Conservation (phyloP, 2,113 vertebrate species). For the Austrofundulus limnaeus region DNA sequence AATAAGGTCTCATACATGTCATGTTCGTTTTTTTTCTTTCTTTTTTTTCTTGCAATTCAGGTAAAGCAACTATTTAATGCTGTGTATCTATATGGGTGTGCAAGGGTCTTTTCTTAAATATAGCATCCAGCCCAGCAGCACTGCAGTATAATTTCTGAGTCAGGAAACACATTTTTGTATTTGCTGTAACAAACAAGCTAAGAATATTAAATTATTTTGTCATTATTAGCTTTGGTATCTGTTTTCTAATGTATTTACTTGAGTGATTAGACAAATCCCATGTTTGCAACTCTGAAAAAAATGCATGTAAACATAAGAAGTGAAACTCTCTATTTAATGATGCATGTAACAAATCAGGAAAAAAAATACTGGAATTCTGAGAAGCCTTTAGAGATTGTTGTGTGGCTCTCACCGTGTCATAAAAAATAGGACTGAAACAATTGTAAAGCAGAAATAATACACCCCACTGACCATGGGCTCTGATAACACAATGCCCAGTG, state of each 20-base stretch:
- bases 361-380: neutral
- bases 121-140: no score
- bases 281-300: neutral
- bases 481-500: no score
- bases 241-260: neutral
- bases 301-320: neutral
- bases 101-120: neutral
- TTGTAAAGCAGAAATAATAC: no score
- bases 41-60: no score
- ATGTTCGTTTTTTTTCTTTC: no score
- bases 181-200: neutral
- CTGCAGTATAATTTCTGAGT: neutral
- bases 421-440: no score
- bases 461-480: no score
- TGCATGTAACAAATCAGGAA: neutral
- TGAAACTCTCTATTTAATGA: conserved; percentile 3
- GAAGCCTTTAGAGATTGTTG: no score
- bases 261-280: neutral
- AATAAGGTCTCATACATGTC: no score
- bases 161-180: neutral
- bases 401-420: no score
- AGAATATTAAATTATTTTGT: neutral
- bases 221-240: neutral
- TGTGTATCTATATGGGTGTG: no score
- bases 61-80: neutral